Evolutionary conservation across 2,888 invertebrate species (phyloP), one percentile per base, ranked within the genome.

Genomic region (Temnothorax ravouxi): DNA sequence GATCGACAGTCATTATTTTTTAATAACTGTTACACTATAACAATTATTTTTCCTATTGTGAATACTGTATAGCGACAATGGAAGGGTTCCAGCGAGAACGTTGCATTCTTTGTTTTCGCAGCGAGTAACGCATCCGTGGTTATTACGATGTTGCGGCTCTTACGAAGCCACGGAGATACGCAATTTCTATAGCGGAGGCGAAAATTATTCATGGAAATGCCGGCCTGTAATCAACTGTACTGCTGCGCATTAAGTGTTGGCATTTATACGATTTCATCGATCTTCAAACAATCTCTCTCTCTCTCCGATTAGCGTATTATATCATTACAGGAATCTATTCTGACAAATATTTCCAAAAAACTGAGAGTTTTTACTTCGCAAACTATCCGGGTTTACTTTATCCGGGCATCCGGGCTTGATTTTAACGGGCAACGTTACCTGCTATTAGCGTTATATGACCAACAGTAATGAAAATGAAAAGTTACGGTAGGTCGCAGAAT

Each of bases 181-280:
- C 76, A 76, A 76, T 76, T 66, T 64, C 64, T 50, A 64, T 21
- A 64, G 64, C 64, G 47, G 50, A 66, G 76, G 66, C 38, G 38
- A 76, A 76, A 64, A 64, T 76, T 76, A 52, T 76, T 76, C 50
- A 76, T 62, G 66, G 25, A 38, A 64, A 66, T 66, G 38, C 66
- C 52, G 50, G 18, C 64, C 25, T 76, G 76, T 76, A 76, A 76
- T 76, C 52, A 38, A 38, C 52, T 18, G 38, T 11, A 41, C 61
- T 62, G 21, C 50, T 62, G 34, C 34, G 15, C 50, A 21, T 52
- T 50, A 50, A 75, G 3, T 21, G 21, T 9, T 9, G 38, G 62
- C 21, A 50, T 50, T 76, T 52, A 64, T 13, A 34, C 18, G 38
- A 76, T 64, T 76, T 38, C 3, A 34, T 76, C 25, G 41, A 52